Percentiles rank a stretch among this genome's conserved stretches.
phyloP scores from a whole-genome alignment of 2,888 invertebrate species.

The Adineta ricciae region DNA sequence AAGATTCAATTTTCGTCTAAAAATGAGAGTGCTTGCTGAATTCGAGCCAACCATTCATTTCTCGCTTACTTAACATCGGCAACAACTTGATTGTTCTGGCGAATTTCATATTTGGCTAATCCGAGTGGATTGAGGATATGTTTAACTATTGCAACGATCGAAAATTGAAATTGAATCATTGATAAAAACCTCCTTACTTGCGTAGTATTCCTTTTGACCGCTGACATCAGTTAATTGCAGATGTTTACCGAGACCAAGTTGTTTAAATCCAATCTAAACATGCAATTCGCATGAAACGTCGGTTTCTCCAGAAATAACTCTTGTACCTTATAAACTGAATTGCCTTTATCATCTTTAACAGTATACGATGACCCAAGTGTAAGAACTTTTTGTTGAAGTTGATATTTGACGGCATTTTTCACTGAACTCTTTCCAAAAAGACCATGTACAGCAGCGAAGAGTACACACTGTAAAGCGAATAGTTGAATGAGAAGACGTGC shows the following conservation, averaged over 20 bases:
- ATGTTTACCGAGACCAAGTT: neutral
- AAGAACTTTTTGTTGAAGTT: conserved; percentile 10
- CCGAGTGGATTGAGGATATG: conserved; percentile 10
- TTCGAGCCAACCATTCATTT: neutral
- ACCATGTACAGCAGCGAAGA: neutral
- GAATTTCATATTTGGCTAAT: conserved; percentile 14
- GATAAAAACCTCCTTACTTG: neutral
- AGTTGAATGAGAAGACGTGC: neutral
- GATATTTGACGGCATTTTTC: neutral
- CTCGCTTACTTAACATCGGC: neutral
- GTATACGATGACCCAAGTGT: conserved; percentile 2
- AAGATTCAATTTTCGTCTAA: neutral
- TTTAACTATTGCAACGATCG: too few species aligned
- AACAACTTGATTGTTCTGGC: neutral
- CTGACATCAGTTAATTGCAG: neutral
- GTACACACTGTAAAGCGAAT: neutral
- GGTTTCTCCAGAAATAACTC: neutral
- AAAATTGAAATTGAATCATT: neutral
- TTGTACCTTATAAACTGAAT: neutral
- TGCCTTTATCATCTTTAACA: neutral
- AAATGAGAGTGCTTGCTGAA: too few species aligned
- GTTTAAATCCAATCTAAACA: neutral
- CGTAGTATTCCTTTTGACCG: neutral
- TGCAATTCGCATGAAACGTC: too few species aligned
- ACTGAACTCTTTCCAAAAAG: neutral